Conservation (phyloP, 2,888 invertebrate species). For the Plusia festucae region DNA sequence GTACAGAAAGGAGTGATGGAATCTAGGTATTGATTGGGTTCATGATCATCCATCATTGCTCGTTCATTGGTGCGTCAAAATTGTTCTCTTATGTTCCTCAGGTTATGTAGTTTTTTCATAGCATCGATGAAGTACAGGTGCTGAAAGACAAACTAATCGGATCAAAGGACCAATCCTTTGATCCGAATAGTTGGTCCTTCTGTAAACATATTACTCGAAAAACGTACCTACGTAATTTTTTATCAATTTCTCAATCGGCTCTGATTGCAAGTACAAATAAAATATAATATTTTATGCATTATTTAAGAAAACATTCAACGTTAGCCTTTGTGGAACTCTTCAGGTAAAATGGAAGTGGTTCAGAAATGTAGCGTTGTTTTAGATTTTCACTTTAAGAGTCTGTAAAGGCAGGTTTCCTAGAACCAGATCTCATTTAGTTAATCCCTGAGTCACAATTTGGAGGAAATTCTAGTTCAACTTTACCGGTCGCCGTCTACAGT, state of each 20-base stretch:
- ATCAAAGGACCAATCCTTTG: no score
- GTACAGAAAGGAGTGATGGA: constrained; percentile 60
- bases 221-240: no score
- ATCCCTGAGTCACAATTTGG: constrained; percentile 21
- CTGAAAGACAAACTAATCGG: neutral
- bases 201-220: no score
- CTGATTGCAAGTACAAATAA: neutral
- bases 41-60: constrained; percentile 60
- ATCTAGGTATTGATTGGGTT: constrained; percentile 63
- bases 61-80: constrained; percentile 48
- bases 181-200: neutral
- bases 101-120: constrained; percentile 21
- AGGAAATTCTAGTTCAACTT: constrained; percentile 8
- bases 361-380: constrained; percentile 2
- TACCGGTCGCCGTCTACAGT: constrained; percentile 1
- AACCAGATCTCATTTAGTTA: constrained; percentile 29
- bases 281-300: neutral
- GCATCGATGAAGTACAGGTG: neutral
- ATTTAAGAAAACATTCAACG: neutral
- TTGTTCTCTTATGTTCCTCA: constrained; percentile 32
- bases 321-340: neutral
- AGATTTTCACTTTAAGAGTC: constrained; percentile 12
- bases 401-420: constrained; percentile 18
- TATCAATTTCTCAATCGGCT: no score
- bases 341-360: neutral